Evolutionary conservation across 2,888 invertebrate species (phyloP).

Genomic region (Atherix ibis): DNA sequence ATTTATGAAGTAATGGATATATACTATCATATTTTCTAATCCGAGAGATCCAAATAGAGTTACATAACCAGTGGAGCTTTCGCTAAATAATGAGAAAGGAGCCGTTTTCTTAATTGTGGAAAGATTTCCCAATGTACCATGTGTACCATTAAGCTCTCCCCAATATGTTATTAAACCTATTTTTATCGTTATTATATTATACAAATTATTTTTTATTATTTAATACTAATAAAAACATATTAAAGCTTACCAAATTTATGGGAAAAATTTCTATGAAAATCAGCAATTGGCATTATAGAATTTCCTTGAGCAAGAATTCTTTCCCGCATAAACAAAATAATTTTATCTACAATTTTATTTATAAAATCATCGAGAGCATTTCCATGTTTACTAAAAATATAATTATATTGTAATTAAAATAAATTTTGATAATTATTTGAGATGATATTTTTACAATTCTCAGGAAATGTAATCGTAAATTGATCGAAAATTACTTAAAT

Average conservation of each 20-base stretch:
- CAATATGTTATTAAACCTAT: slow-evolving; percentile 3
- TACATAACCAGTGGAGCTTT: not conserved
- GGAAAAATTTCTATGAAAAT: slow-evolving; percentile 1
- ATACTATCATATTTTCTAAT: not conserved
- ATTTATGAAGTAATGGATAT: not conserved
- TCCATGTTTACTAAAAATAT: no score
- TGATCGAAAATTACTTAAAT: no score
- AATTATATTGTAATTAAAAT: no score
- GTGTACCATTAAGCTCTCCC: not conserved
- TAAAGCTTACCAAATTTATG: slow-evolving; percentile 4
- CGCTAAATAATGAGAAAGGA: not conserved
- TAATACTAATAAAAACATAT: no score
- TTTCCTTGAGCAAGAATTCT: not conserved
- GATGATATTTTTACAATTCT: no score
- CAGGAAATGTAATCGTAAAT: no score
- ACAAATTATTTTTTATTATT: no score
- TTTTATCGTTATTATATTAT: no score
- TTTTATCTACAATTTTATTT: slow-evolving; percentile 2
- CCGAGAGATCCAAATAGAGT: not conserved
- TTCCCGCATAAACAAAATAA: not conserved
- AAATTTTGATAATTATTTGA: no score
- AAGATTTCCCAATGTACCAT: not conserved
- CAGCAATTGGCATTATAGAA: not conserved
- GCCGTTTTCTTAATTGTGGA: not conserved
- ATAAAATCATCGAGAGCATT: not conserved